Base-by-base conservation (phyloP, 2,797 vertebrate species). In the Euphonia xanthogaster region DNA sequence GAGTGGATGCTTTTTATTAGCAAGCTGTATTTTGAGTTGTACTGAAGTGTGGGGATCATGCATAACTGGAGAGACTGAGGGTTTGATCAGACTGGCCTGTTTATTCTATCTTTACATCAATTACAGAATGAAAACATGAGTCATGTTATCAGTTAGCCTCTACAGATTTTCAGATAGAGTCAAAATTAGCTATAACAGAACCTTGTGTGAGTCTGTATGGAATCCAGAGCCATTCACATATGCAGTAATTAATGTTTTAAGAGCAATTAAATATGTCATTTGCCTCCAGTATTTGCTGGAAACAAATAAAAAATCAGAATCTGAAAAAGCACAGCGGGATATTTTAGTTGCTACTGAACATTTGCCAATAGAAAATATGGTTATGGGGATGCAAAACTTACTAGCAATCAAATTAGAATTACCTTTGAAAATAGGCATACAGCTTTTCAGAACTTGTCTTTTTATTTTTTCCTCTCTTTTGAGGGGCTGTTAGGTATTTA, bases 191-290 rank as follows among this genome's bases (percentile, higher is more conserved):
- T 62, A 2, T 84, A 72, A 31, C 25, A 66, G 86, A 82, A 39
- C 68, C 39, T 57, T 37, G 42, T 80, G 73, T 58, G 76, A 66
- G 57, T 76, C 67, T 73, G 47, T 76, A 22, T 87, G 60, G 58
- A 90, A 92, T 79, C 74, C 55, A 71, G 72, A 89, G 37, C 48
- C 65, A 30, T 86, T 94, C 76, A 44, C 58, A 63, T 91, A 73
- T 67, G 74, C 74, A n/a, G 77, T 92, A 86, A 76, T 94, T 93
- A 85, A 57, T 86, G 73, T 90, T 95, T 96, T 94, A 62, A 72
- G 70, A 94, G 86, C 86, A 92, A 88, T 94, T 93, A 90, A 91
- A 77, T 90, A 78, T 88, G 66, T 84, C 39, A 51, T 88, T 96
- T 11, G 20, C 80, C 31, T 88, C 47, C 33, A 66, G n/a, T 93